Percentiles rank a stretch among this genome's conserved stretches.
phyloP scores from a whole-genome alignment of 2,113 vertebrate species.

The Gracilinanus agilis region DNA sequence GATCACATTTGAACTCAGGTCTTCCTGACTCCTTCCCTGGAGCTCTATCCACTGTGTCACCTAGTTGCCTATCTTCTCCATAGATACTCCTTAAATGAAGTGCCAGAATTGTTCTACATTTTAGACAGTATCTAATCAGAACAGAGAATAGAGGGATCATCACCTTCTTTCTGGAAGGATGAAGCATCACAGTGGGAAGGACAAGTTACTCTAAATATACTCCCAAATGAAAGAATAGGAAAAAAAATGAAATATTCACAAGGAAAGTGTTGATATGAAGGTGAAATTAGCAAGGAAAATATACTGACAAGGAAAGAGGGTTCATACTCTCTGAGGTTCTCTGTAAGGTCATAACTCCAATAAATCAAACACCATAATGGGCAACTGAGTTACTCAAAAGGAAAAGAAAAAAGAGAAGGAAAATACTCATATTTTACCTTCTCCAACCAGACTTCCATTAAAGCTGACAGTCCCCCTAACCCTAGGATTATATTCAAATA shows the following conservation, averaged over 20 bases:
- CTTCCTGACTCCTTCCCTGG: no score
- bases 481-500: background rate
- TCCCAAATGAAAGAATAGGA: no score
- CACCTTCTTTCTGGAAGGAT: no score
- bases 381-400: background rate
- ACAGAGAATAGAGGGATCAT: no score
- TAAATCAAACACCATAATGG: background rate
- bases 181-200: no score
- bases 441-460: background rate
- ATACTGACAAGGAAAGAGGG: background rate
- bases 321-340: background rate
- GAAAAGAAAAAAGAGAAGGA: background rate
- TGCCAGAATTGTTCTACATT: no score
- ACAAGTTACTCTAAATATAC: no score
- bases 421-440: background rate
- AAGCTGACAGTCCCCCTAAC: background rate
- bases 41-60: no score
- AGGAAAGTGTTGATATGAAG: background rate
- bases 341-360: background rate
- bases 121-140: no score
- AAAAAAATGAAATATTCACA: background rate
- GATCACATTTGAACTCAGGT: no score
- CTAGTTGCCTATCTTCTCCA: no score
- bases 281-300: background rate
- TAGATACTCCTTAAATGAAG: no score